Percentiles rank a stretch among this genome's conserved stretches.
These are phyloP conservation scores for Chaunax sp. DNA, from an alignment of 2,797 vertebrate species.

Conservation along the genomic window DNA sequence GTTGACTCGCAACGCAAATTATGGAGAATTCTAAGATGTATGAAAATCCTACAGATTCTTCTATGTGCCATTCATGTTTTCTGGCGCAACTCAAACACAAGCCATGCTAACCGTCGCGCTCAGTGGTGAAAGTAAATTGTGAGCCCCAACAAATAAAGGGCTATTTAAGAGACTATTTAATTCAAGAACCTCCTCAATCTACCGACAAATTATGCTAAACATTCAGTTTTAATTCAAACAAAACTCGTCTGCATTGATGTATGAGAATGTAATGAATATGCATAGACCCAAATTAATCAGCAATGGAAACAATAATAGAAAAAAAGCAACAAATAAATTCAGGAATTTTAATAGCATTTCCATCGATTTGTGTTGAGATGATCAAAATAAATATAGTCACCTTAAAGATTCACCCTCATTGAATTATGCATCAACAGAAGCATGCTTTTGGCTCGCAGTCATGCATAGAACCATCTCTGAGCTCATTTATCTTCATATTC, in stretches of 20 bases:
- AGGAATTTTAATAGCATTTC: conserved; percentile 38
- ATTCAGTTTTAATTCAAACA: not conserved
- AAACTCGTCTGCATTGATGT: not conserved
- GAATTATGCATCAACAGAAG: conserved; percentile 6
- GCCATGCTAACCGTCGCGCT: conserved; percentile 69
- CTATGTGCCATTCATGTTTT: conserved; percentile 56
- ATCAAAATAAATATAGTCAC: conserved; percentile 5
- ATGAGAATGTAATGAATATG: conserved; percentile 1
- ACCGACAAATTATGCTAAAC: not conserved
- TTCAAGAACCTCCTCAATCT: not conserved
- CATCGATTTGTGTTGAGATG: conserved; percentile 4
- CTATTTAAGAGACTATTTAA: not conserved
- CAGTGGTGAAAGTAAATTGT: conserved; percentile 54
- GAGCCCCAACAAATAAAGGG: conserved; percentile 38
- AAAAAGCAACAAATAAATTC: conserved; percentile 20
- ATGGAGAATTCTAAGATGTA: conserved; percentile 34
- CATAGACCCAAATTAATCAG: not conserved
- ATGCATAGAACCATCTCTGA: not conserved
- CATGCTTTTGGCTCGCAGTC: conserved; percentile 26
- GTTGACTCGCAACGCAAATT: conserved; percentile 10
- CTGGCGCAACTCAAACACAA: conserved; percentile 60
- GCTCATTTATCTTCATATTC: conserved; percentile 28
- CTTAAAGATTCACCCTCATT: conserved; percentile 1
- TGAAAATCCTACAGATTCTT: conserved; percentile 33
- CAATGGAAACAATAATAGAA: conserved; percentile 4